These are phyloP conservation scores for Polia nebulosa DNA, from an alignment of 2,888 invertebrate species.

Conservation along the genomic window DNA sequence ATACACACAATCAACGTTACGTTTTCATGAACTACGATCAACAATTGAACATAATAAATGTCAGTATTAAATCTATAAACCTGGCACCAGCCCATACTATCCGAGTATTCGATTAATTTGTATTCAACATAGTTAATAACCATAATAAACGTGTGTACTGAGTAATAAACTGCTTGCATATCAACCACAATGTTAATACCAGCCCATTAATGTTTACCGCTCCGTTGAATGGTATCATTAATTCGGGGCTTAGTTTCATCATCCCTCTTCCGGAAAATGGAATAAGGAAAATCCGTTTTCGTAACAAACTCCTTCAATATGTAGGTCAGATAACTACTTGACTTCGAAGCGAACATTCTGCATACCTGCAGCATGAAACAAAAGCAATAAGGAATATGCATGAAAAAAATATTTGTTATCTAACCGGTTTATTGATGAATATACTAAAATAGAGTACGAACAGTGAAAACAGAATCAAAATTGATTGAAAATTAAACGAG, in stretches of 20 bases:
- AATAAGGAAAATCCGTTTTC: neutral
- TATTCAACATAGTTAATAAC: slow-evolving; percentile 33
- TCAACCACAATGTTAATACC: slow-evolving; percentile 10
- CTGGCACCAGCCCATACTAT: slow-evolving; percentile 46
- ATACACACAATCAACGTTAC: slow-evolving; percentile 27
- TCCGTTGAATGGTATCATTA: slow-evolving; percentile 11
- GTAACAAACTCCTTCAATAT: neutral
- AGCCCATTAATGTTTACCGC: slow-evolving; percentile 26
- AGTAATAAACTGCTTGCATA: slow-evolving; percentile 33
- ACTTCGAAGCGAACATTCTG: slow-evolving; percentile 2
- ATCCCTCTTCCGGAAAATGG: slow-evolving; percentile 3
- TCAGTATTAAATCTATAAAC: slow-evolving; percentile 49
- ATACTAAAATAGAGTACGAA: no score
- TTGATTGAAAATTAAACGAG: no score
- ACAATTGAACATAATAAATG: slow-evolving; percentile 56
- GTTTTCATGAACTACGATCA: slow-evolving; percentile 46
- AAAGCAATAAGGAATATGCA: no score
- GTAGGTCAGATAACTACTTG: slow-evolving; percentile 26
- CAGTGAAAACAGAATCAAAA: no score
- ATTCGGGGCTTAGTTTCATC: neutral
- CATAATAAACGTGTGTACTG: slow-evolving; percentile 20
- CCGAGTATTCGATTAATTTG: slow-evolving; percentile 36
- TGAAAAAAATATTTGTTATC: no score
- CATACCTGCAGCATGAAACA: slow-evolving; percentile 6
- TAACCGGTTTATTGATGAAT: no score